A percentile compares a stretch with the other conserved stretches of the same genome.
Conservation (phyloP, 2,797 vertebrate species). For the Thalassophryne amazonica region DNA sequence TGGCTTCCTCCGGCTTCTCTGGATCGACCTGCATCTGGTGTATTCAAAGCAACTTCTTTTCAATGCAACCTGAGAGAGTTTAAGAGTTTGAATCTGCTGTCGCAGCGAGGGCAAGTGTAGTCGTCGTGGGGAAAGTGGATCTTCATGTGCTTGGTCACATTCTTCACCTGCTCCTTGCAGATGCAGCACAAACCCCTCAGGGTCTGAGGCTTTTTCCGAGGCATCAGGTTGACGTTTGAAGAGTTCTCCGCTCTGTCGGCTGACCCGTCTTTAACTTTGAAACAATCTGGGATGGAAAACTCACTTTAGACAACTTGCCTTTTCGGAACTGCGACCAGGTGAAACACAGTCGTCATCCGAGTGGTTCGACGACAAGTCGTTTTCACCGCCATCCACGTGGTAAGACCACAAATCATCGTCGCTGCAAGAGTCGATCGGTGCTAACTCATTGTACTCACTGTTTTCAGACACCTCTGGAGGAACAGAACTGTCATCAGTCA, state of each 20-base stretch:
- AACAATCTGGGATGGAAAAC: neutral
- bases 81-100: constrained; percentile 27
- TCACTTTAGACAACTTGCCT: neutral
- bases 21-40: constrained; percentile 14
- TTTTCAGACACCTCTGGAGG: neutral
- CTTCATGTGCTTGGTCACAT: constrained; percentile 49
- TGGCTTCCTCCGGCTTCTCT: neutral
- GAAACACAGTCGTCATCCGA: constrained; percentile 4
- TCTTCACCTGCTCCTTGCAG: constrained; percentile 34
- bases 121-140: constrained; percentile 47
- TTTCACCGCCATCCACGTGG: constrained; percentile 31
- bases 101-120: constrained; percentile 53
- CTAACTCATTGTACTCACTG: neutral
- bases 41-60: constrained; percentile 48
- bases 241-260: neutral
- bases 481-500: neutral
- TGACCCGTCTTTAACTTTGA: neutral
- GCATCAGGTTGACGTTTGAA: neutral
- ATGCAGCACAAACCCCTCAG: constrained; percentile 37
- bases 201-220: neutral
- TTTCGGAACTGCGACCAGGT: neutral
- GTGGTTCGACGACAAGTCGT: constrained; percentile 42
- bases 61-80: constrained; percentile 47
- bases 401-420: constrained; percentile 44
- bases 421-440: constrained; percentile 28